Percentiles rank a stretch among this genome's conserved stretches.
Evolutionary conservation across 2,797 vertebrate species (phyloP).

Genomic region (Brotula barbata): DNA sequence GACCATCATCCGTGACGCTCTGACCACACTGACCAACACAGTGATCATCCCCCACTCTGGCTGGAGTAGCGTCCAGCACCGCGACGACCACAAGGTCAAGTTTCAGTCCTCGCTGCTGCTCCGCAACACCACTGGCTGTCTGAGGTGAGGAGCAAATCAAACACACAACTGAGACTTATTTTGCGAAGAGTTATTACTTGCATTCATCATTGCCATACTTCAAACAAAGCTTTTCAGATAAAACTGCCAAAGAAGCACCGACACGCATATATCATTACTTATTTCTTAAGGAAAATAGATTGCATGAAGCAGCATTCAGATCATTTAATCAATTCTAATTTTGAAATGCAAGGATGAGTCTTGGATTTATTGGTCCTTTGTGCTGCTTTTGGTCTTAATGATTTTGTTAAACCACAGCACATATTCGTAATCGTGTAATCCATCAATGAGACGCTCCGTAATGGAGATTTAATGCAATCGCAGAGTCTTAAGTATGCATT

Average conservation of each 20-base stretch:
- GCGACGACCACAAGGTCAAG: conserved; percentile 93
- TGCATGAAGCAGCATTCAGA: conserved; percentile 2
- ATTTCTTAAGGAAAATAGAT: conserved; percentile 16
- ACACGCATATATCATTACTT: neutral
- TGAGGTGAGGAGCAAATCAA: conserved; percentile 80
- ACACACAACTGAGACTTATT: neutral
- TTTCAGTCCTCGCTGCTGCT: conserved; percentile 94
- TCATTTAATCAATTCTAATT: conserved; percentile 24
- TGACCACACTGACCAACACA: conserved; percentile 90
- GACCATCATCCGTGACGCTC: conserved; percentile 94
- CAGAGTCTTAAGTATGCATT: conserved; percentile 5
- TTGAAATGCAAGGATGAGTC: conserved; percentile 28
- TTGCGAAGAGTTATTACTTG: neutral
- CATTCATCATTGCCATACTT: conserved; percentile 5
- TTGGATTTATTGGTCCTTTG: conserved; percentile 35
- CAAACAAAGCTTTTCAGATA: neutral
- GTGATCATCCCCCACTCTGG: conserved; percentile 96
- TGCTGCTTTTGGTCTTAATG: conserved; percentile 21
- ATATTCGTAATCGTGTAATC: conserved; percentile 18
- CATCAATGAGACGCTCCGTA: conserved; percentile 13
- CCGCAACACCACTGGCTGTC: conserved; percentile 94
- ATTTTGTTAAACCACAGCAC: conserved; percentile 29
- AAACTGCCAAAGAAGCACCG: neutral
- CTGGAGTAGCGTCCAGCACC: conserved; percentile 91
- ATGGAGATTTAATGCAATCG: conserved; percentile 37